Evolutionary conservation across 2,797 vertebrate genomes (phyloP), one percentile per base, ranked within the genome.

Genomic region (Stomatorhinus walkeri): DNA sequence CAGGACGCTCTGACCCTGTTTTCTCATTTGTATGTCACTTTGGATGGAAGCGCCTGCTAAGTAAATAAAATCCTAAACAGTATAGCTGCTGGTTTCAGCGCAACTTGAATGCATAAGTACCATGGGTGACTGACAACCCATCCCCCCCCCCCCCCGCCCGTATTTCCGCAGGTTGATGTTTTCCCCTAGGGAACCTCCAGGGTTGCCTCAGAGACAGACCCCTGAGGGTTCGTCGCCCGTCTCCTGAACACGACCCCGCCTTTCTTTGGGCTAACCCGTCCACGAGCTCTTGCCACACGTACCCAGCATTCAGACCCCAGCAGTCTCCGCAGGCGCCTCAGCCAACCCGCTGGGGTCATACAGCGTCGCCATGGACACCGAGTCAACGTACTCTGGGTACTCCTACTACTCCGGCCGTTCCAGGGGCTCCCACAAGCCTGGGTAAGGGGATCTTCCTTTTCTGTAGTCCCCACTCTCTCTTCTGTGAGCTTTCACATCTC

Each of bases 361-460:
- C 92, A 89, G 91, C 91, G 89, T 92, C 91, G 91, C 94, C 93
- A 99, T 99, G 98, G 98, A 99, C 96, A 99, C 97, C 1, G 98
- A 99, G 95, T 99, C 98, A 1, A 98, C 97, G 0, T 98, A 98
- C 92, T 98, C 98, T 19, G 98, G 97, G 89, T 98, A 98, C 94
- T 99, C 98, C 89, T 97, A 97, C 95, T 97, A 97, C 92, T 98
- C 97, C 91, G 96, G 97, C 93, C 97, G 97, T 93, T 98, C 98
- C 5, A 97, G 97, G 92, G 97, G 97, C 92, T 97, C 97, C 91
- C 98, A 98, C 93, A 96, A 97, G 89, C 93, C 92, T 0, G 95
- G 96, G 96, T 96, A 92, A 93, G 86, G n/a, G 93, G 56, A 43
- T 81, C n/a, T 48, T n/a, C 48, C 76, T 32, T 79, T 24, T 87